Base-by-base conservation (phyloP, 2,888 invertebrate species). In the Callyntrura sp. region DNA sequence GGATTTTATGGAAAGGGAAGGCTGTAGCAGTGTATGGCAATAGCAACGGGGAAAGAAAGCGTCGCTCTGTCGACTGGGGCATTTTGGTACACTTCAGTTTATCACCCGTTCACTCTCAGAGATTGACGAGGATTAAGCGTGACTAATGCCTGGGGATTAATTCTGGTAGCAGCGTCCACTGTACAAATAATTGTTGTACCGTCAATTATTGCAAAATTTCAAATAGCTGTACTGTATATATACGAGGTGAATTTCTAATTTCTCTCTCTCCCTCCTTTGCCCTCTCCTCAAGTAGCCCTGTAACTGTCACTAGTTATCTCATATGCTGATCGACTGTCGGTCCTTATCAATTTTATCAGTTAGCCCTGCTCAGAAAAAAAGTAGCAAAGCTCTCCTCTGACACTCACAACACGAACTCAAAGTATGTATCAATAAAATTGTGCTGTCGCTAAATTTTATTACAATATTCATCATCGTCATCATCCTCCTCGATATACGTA, bases 321-420 rank as follows among this genome's bases (percentile, higher is more conserved):
- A 2, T 12, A 25, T 25, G 4, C 76, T 48, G 76, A 76, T 76
- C 51, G 12, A 9, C 23, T 45, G 70, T 73, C 48, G 51, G 51
- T 14, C 76, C 76, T 76, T 76, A 76, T 76, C 76, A 76, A 51
- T 51, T 48, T 73, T 76, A 76, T 76, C 76, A 76, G 76, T 23
- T 25, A 9, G 25, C 45, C 48, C 48, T 51, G 51, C 3, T 76
- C 76, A 51, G 73, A 73, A 73, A 73, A 73, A 62, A 76, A 76
- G 76, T 25, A 76, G 12, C 48, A 73, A 73, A 73, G 73, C 73
- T 76, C 76, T 20, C 14, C 20, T 35, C 35, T 35, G n/a, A n/a
- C 35, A 35, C 35, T 35, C 35, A 35, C 51, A 76, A 8, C 76
- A 76, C 76, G 51, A 76, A 25, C 45, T 73, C 25, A 23, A 76